These are phyloP conservation scores for Steinernema scapterisci DNA, from an alignment of 2,888 invertebrate species.

Conservation along the genomic window DNA sequence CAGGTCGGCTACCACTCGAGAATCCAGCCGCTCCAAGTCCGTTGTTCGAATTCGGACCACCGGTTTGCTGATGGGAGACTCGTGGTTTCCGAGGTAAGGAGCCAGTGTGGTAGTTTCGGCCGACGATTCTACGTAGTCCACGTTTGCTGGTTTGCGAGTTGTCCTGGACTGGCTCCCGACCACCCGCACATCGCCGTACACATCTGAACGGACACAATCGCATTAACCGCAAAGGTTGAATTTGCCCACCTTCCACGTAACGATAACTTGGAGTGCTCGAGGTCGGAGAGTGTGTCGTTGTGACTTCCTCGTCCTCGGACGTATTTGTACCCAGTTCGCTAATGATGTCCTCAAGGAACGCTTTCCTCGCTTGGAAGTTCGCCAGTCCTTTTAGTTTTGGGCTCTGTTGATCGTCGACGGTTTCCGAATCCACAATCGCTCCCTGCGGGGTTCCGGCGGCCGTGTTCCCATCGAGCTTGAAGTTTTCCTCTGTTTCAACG, in stretches of 20 bases:
- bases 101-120: not conserved
- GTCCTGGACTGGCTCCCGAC: conserved; percentile 15
- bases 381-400: not conserved
- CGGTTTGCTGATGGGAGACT: not conserved
- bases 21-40: not conserved
- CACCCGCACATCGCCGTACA: conserved; percentile 21
- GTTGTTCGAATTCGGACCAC: conserved; percentile 9
- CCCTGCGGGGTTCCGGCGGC: not conserved
- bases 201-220: not conserved
- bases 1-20: not conserved
- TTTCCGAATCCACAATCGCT: conserved; percentile 12
- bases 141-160: not conserved
- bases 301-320: not conserved
- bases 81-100: not conserved
- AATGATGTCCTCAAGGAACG: conserved; percentile 18
- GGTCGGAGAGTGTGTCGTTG: not conserved
- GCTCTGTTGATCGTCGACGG: not conserved
- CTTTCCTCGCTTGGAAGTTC: not conserved
- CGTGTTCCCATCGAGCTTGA: conserved; percentile 26
- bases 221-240: not conserved
- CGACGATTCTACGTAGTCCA: not conserved
- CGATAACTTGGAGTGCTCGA: not conserved
- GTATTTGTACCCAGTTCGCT: not conserved
- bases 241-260: not conserved
- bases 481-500: conserved; percentile 8